phyloP scores from a whole-genome alignment of 2,888 invertebrate genomes.

The Lasioglossum leucozonium region DNA sequence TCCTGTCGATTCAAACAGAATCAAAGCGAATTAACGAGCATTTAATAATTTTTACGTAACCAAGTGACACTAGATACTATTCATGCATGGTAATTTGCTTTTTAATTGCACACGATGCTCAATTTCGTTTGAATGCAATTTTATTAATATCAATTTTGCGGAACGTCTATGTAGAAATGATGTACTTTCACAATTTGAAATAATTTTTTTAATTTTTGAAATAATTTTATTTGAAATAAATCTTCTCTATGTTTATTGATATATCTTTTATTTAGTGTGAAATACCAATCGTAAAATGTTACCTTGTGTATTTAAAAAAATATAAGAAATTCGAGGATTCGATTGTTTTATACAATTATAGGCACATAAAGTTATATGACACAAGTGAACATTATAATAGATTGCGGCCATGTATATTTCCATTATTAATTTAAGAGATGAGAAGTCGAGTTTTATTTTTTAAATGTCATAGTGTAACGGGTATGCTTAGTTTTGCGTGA shows the following conservation, averaged over 20 bases:
- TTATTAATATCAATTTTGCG: not conserved
- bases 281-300: not conserved
- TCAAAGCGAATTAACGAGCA: constrained; percentile 55
- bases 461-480: not conserved
- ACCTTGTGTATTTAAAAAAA: not conserved
- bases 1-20: constrained; percentile 54
- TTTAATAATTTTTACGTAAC: constrained; percentile 30
- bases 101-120: not conserved
- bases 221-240: not conserved
- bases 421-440: not conserved
- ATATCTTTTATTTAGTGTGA: not conserved
- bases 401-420: not conserved
- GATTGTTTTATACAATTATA: too few species aligned
- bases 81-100: not conserved
- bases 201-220: not conserved
- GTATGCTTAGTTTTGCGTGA: too few species aligned
- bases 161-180: not conserved
- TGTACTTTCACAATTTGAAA: not conserved
- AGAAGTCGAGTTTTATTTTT: not conserved
- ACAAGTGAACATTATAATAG: not conserved
- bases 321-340: not conserved
- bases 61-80: constrained; percentile 3
- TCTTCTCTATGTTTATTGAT: not conserved
- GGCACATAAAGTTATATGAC: not conserved
- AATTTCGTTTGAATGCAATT: not conserved